Evolutionary conservation across 2,888 invertebrate species (phyloP).

Genomic region (Hermaeophaga mercurialis): DNA sequence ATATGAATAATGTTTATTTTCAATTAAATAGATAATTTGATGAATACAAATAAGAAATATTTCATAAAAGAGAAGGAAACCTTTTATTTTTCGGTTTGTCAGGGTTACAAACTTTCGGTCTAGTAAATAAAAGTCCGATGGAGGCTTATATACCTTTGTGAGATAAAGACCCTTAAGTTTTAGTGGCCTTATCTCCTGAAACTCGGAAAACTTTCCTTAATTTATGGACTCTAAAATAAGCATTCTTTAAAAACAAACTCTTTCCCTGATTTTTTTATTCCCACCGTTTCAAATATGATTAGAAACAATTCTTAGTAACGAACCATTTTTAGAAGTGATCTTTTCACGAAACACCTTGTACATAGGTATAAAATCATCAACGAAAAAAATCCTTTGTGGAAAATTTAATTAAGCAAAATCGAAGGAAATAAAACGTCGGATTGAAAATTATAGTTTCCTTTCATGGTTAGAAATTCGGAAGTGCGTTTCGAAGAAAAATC

Average conservation of each 20-base stretch:
- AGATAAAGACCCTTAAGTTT: conserved; percentile 10
- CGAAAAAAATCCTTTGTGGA: neutral
- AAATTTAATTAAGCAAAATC: conserved; percentile 18
- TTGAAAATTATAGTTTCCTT: conserved; percentile 26
- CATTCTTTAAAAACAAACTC: conserved; percentile 11
- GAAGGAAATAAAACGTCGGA: conserved; percentile 22
- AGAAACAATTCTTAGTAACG: too few relatives aligned
- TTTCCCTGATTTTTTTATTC: too few relatives aligned
- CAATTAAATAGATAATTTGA: neutral
- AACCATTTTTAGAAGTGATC: too few relatives aligned
- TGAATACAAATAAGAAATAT: neutral
- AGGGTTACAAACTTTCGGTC: neutral
- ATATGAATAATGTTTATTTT: too few relatives aligned
- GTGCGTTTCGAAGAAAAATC: conserved; percentile 20
- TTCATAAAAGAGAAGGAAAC: too few relatives aligned
- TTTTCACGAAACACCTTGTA: too few relatives aligned
- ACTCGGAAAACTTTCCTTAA: conserved; percentile 1
- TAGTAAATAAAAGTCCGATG: conserved; percentile 5
- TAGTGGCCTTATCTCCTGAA: conserved; percentile 7
- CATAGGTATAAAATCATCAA: too few relatives aligned
- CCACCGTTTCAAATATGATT: too few relatives aligned
- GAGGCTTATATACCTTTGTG: conserved; percentile 2
- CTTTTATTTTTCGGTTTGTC: conserved; percentile 5
- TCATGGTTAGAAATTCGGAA: conserved; percentile 16
- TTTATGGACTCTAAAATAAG: conserved; percentile 9